Percentiles rank a stretch among this genome's conserved stretches.
Conservation (phyloP, 1,140 invertebrate species). For the Formica exsecta region DNA sequence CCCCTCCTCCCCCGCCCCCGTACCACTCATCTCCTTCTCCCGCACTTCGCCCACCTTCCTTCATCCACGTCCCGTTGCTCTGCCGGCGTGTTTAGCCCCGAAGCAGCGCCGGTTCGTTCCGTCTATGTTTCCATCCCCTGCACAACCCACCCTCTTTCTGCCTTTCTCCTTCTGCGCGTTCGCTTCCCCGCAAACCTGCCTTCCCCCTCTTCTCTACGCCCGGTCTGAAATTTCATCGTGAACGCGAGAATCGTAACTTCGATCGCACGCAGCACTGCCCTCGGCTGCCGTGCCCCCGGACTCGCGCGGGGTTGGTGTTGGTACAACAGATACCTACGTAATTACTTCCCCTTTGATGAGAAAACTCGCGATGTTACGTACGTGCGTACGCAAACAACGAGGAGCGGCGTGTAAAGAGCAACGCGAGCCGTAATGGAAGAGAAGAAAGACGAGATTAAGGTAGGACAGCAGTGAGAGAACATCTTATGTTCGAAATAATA, state of each 20-base stretch:
- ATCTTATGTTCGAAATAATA: no score
- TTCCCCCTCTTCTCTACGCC: no score
- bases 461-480: background rate
- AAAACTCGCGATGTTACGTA: conserved; percentile 58
- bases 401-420: background rate
- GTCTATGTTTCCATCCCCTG: conserved; percentile 49
- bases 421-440: background rate
- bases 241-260: conserved; percentile 71
- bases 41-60: conserved; percentile 14
- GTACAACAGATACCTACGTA: conserved; percentile 66
- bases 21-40: background rate
- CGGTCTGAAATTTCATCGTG: conserved; percentile 73
- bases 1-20: background rate
- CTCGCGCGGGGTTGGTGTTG: background rate
- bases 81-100: conserved; percentile 48
- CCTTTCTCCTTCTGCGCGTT: conserved; percentile 28
- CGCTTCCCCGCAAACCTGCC: background rate
- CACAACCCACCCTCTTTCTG: background rate
- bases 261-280: conserved; percentile 36
- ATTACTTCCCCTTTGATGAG: conserved; percentile 72
- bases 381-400: background rate
- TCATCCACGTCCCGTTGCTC: conserved; percentile 27
- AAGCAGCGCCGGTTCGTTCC: conserved; percentile 58
- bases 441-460: background rate
- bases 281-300: conserved; percentile 1